A percentile compares a stretch with the other conserved stretches of the same genome.
These are phyloP conservation scores for Xerus rutilus DNA, from an alignment of 2,797 vertebrate genomes.

Conservation along the genomic window DNA sequence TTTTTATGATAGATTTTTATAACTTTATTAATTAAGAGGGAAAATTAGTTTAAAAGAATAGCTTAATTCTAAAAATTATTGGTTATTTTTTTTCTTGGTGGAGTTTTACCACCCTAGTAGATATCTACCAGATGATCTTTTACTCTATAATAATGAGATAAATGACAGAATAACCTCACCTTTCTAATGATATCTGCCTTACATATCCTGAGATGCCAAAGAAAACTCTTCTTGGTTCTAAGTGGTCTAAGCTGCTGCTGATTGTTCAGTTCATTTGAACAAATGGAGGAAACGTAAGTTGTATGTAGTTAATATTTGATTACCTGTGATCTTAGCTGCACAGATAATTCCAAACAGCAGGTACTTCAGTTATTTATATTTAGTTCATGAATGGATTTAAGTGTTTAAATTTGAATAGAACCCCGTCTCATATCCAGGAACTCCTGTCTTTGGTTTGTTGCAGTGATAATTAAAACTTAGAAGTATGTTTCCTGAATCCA, in stretches of 20 bases:
- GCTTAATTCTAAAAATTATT: not conserved
- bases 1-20: conserved; percentile 35
- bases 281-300: not conserved
- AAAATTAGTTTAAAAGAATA: conserved; percentile 59
- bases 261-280: conserved; percentile 38
- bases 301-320: not conserved
- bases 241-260: not conserved
- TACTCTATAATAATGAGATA: conserved; percentile 46
- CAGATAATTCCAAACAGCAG: conserved; percentile 29
- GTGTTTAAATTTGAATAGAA: conserved; percentile 50
- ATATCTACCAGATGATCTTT: conserved; percentile 29
- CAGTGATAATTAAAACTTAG: conserved; percentile 61
- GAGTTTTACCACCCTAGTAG: not conserved
- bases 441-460: conserved; percentile 53
- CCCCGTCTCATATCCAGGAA: conserved; percentile 13
- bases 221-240: conserved; percentile 19
- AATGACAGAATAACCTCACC: not conserved
- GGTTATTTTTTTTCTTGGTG: not conserved
- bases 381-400: conserved; percentile 50
- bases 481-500: conserved; percentile 60
- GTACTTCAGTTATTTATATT: conserved; percentile 51
- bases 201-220: conserved; percentile 1
- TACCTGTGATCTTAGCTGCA: conserved; percentile 19
- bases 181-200: conserved; percentile 38
- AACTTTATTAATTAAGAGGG: conserved; percentile 38